Evolutionary conservation across 1,140 invertebrate genomes (phyloP), one percentile per base, ranked within the genome.

Genomic region (Zaprionus africanus): DNA sequence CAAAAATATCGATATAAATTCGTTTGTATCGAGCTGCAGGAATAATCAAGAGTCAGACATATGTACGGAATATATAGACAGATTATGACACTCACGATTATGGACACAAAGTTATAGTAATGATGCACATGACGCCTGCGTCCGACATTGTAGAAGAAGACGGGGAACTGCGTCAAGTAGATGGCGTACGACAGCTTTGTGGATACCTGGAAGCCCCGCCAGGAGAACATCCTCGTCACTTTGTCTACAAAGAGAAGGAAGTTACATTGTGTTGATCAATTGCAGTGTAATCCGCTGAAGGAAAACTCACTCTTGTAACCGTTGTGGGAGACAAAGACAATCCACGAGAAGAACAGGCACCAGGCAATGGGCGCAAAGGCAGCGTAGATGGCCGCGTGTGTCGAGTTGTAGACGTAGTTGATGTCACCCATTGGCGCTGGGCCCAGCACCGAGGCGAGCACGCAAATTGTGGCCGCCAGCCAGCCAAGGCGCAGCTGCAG

Each of bases 311-410:
- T 94, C 78, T 92, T 93, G 74, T 95, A 94, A 74, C 94, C 94
- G 53, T 94, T 95, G 60, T 96, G 94, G 0, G 94, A 93, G 22
- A 94, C 93, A 76, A 95, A 94, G 6, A 95, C 94, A 7, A 95
- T 93, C 96, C 96, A 96, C 19, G 93, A 93, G 81, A 96, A 96
- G 59, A 95, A 93, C 11, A 94, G 92, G 78, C 95, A 96, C 95
- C 95, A 96, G 9, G 94, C 94, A 53, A 96, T 95, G 0, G 96
- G 96, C 26, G 95, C 94, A 80, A 96, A 95, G 15, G 96, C 95
- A 34, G 96, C 95, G 75, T 96, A 96, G 57, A 94, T 94, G 4
- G 95, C 96, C 1, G 95, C 95, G 85, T 96, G 94, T 1, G 93
- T 92, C 5, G 94, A 93, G 79, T 95, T 94, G 69, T 96, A 96